Conservation (phyloP, 2,113 vertebrate genomes). For the Garra rufa region DNA sequence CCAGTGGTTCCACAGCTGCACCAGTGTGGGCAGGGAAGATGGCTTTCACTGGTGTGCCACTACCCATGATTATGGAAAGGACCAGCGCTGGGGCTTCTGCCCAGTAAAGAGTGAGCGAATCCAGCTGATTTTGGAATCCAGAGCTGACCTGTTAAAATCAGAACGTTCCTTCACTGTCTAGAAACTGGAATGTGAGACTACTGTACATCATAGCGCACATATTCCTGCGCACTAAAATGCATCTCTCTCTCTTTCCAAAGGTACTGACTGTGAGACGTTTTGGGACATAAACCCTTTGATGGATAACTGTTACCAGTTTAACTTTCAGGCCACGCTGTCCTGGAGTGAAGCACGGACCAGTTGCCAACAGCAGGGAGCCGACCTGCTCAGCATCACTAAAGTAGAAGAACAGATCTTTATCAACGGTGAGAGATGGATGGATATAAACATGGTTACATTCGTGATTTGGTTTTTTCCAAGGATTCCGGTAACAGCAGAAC, state of each 20-base stretch:
- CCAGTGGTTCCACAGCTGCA: conserved; percentile 95
- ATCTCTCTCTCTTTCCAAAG: conserved; percentile 58
- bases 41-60: conserved; percentile 97
- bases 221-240: neutral
- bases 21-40: conserved; percentile 89
- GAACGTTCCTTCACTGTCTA: conserved; percentile 12
- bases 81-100: conserved; percentile 96
- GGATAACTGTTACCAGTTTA: conserved; percentile 98
- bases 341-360: conserved; percentile 94
- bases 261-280: conserved; percentile 88
- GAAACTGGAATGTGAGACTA: neutral
- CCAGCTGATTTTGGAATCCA: neutral
- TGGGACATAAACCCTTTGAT: conserved; percentile 95
- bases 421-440: conserved; percentile 79
- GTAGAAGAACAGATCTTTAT: conserved; percentile 97
- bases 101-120: conserved; percentile 91
- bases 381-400: conserved; percentile 94
- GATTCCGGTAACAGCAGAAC: neutral
- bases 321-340: conserved; percentile 91
- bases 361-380: conserved; percentile 93
- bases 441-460: neutral
- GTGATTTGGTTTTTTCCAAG: neutral
- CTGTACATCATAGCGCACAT: neutral
- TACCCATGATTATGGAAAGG: conserved; percentile 91
- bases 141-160: neutral